Conservation (phyloP, 2,888 invertebrate species). For the Temnothorax ravouxi region DNA sequence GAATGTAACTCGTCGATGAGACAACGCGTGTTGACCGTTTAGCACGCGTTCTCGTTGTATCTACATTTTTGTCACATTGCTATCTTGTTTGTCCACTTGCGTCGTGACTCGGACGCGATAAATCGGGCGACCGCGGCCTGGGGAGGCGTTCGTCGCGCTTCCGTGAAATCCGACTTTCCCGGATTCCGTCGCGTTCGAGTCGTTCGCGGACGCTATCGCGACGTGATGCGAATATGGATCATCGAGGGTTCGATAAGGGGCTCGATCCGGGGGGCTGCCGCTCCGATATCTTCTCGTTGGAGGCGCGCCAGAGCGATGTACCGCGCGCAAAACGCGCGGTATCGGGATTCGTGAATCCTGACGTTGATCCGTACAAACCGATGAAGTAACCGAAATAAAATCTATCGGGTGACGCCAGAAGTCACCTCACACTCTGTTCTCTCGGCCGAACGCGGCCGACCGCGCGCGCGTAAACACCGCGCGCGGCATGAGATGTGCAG, state of each 20-base stretch:
- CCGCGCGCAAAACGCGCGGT: constrained; percentile 78
- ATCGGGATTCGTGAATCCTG: constrained; percentile 77
- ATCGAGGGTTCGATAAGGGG: constrained; percentile 81
- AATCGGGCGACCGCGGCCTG: neutral
- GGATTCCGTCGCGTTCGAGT: neutral
- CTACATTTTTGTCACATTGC: constrained; percentile 20
- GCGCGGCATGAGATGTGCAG: neutral
- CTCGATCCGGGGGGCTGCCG: constrained; percentile 51
- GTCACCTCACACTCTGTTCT: constrained; percentile 59
- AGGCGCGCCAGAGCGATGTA: constrained; percentile 78
- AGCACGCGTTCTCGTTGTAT: neutral
- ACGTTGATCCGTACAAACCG: constrained; percentile 78
- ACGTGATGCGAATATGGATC: constrained; percentile 79
- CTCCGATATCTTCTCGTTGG: constrained; percentile 78
- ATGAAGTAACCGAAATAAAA: constrained; percentile 82
- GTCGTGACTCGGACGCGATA: constrained; percentile 4
- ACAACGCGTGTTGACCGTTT: neutral
- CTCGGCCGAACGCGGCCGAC: constrained; percentile 42
- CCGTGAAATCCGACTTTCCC: constrained; percentile 24
- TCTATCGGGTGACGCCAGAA: constrained; percentile 65
- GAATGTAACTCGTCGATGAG: neutral
- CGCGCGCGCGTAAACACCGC: constrained; percentile 51
- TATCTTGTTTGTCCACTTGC: constrained; percentile 23
- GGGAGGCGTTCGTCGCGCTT: neutral
- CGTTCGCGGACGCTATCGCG: neutral